A percentile compares a stretch with the other conserved stretches of the same genome.
These are phyloP conservation scores for Cichladusa arquata DNA, from an alignment of 2,113 vertebrate species.

Conservation along the genomic window DNA sequence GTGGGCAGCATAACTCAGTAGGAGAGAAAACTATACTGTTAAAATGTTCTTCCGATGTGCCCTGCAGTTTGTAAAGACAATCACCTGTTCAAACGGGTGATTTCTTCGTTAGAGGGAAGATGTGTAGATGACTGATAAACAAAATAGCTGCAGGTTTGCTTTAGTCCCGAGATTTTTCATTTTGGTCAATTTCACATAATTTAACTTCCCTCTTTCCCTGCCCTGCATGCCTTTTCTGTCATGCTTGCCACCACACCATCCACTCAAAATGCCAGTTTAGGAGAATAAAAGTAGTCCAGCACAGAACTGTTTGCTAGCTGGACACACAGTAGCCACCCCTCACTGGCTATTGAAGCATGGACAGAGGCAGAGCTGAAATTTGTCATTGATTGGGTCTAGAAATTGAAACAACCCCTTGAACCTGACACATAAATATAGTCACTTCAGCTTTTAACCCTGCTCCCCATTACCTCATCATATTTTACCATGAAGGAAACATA, in stretches of 20 bases:
- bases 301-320: background rate
- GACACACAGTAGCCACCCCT: background rate
- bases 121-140: background rate
- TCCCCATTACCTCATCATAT: constrained; percentile 59
- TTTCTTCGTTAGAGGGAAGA: background rate
- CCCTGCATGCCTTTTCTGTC: background rate
- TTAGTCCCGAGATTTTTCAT: background rate
- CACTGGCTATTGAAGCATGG: background rate
- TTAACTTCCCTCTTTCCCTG: background rate
- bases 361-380: background rate
- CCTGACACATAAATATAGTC: constrained; percentile 26
- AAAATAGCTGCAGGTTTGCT: background rate
- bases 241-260: background rate
- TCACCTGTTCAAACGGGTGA: background rate
- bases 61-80: background rate
- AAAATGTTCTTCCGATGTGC: background rate
- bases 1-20: background rate
- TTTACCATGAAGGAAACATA: constrained; percentile 55
- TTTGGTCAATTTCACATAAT: background rate
- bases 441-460: constrained; percentile 52
- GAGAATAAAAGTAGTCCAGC: background rate
- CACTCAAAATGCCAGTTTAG: background rate
- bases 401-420: constrained; percentile 50
- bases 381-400: background rate
- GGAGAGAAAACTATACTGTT: background rate